Conservation (phyloP, 1,140 invertebrate species). For the Drosophila takahashii region DNA sequence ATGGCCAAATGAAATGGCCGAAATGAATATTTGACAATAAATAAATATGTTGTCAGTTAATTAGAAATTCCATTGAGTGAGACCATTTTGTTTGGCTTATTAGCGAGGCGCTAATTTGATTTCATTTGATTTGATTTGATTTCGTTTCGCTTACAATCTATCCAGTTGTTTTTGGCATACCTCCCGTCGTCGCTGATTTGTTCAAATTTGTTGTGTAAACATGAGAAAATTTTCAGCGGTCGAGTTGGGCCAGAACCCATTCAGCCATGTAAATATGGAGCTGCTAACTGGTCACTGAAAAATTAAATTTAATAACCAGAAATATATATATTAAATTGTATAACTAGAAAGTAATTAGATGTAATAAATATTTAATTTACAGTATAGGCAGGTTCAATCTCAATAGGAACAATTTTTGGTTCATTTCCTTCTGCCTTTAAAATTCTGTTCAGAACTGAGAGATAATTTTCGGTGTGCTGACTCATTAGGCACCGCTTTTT, state of each 20-base stretch:
- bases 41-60: slow-evolving; percentile 78
- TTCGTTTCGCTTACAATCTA: slow-evolving; percentile 47
- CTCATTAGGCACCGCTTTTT: slow-evolving; percentile 25
- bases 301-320: not conserved
- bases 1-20: slow-evolving; percentile 61
- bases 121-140: slow-evolving; percentile 51
- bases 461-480: not conserved
- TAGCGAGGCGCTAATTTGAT: slow-evolving; percentile 66
- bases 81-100: slow-evolving; percentile 75
- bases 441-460: not conserved
- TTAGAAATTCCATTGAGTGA: slow-evolving; percentile 71
- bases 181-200: slow-evolving; percentile 53
- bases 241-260: slow-evolving; percentile 10
- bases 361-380: not conserved
- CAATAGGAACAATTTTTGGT: too few relatives aligned
- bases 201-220: slow-evolving; percentile 66
- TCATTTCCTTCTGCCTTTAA: not conserved
- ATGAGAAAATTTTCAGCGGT: slow-evolving; percentile 28
- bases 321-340: not conserved
- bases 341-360: not conserved
- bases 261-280: slow-evolving; percentile 27
- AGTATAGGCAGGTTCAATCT: not conserved
- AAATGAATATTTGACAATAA: slow-evolving; percentile 66
- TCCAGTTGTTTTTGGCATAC: slow-evolving; percentile 27
- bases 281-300: slow-evolving; percentile 6